A percentile compares a stretch with the other conserved stretches of the same genome.
Evolutionary conservation across 2,888 invertebrate species (phyloP).

Genomic region (Diplolepis rosae): DNA sequence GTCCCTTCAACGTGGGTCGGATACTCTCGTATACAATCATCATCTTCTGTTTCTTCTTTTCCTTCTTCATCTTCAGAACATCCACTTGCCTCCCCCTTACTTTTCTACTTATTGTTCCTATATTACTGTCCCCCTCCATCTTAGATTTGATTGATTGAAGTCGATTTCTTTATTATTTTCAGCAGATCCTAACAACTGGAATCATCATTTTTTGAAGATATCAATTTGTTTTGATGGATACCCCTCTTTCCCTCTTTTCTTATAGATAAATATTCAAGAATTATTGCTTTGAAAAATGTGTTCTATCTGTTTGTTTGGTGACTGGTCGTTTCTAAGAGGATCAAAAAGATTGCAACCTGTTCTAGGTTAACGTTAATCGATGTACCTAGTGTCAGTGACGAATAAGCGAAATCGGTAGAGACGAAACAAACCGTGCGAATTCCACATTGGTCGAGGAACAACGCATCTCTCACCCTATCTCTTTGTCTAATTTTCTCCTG

Average conservation of each 20-base stretch:
- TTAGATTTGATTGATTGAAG: not conserved
- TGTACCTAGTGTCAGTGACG: conserved; percentile 61
- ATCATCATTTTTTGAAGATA: too few species aligned
- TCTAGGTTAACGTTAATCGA: not conserved
- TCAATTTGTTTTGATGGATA: too few species aligned
- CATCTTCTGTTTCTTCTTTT: conserved; percentile 33
- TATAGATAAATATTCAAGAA: too few species aligned
- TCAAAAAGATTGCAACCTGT: not conserved
- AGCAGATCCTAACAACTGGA: not conserved
- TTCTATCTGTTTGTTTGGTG: too few species aligned
- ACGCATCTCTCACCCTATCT: conserved; percentile 41
- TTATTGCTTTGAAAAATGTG: too few species aligned
- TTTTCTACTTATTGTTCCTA: conserved; percentile 25
- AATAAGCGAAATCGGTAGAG: conserved; percentile 62
- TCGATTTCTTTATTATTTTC: not conserved
- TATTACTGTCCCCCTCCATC: not conserved
- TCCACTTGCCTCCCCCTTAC: conserved; percentile 44
- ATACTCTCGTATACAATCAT: conserved; percentile 57
- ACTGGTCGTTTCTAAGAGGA: not conserved
- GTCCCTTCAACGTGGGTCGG: conserved; percentile 63
- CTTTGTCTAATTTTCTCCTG: conserved; percentile 44
- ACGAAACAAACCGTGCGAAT: conserved; percentile 67
- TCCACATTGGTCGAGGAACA: conserved; percentile 52
- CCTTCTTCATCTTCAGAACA: conserved; percentile 47
- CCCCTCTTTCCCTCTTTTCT: too few species aligned